Evolutionary conservation across 2,888 invertebrate genomes (phyloP).

Genomic region (Leptinotarsa peninsularis): DNA sequence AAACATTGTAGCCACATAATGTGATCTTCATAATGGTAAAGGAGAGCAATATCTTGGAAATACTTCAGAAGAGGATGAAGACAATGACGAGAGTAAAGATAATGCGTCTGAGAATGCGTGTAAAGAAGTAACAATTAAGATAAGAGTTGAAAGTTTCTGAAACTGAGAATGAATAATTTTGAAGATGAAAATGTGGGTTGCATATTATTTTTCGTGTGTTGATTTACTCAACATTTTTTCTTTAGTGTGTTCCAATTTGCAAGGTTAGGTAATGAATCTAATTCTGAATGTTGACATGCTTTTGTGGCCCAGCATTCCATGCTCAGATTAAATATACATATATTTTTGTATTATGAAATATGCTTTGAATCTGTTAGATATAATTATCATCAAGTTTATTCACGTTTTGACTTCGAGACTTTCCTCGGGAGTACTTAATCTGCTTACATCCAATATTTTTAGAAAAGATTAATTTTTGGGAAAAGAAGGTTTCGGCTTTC

Average conservation of each 20-base stretch:
- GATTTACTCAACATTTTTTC: conserved; percentile 23
- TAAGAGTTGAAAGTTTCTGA: conserved; percentile 72
- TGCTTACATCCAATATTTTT: no score
- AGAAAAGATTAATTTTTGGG: no score
- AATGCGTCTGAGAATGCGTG: conserved; percentile 49
- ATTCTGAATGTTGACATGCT: conserved; percentile 35
- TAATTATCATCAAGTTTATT: conserved; percentile 18
- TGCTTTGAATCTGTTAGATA: conserved; percentile 37
- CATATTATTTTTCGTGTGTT: conserved; percentile 31
- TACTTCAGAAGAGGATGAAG: conserved; percentile 36
- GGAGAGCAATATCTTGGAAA: conserved; percentile 49
- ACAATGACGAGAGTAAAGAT: conserved; percentile 56
- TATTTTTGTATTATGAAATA: conserved; percentile 45
- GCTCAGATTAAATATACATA: conserved; percentile 37
- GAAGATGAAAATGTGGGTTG: conserved; percentile 23
- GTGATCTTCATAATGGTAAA: conserved; percentile 73
- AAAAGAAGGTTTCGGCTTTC: no score
- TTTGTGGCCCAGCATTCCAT: conserved; percentile 42
- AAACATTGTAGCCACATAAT: conserved; percentile 75
- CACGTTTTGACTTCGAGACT: conserved; percentile 9
- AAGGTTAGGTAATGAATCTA: conserved; percentile 34
- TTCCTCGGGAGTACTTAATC: no score
- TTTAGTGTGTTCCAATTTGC: conserved; percentile 31
- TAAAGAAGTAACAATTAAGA: conserved; percentile 70
- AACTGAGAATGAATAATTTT: conserved; percentile 40